These are phyloP conservation scores for Astyanax mexicanus DNA, from an alignment of 2,797 vertebrate species.

Conservation along the genomic window DNA sequence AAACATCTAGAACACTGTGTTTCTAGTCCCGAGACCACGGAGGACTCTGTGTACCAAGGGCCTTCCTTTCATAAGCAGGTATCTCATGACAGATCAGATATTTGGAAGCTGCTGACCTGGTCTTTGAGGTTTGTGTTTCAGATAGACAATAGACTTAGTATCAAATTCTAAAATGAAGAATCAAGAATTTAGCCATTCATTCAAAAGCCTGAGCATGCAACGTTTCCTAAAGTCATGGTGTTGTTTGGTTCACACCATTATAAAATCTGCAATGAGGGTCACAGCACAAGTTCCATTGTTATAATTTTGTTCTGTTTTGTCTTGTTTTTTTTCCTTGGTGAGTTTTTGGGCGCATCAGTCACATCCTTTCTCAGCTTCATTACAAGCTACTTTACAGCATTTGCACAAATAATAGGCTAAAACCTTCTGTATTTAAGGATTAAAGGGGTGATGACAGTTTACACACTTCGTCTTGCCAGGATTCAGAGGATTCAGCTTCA, in stretches of 20 bases:
- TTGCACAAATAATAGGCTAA: background rate
- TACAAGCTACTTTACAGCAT: background rate
- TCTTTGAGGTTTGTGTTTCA: background rate
- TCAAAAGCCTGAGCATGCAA: background rate
- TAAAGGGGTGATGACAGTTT: background rate
- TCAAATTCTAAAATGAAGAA: background rate
- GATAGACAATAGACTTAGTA: background rate
- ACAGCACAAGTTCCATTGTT: background rate
- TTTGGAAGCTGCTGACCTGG: background rate
- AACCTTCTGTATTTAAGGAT: background rate
- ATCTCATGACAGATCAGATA: background rate
- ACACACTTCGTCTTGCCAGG: background rate
- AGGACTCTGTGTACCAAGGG: background rate
- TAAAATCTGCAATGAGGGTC: background rate
- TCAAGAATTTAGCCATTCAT: background rate
- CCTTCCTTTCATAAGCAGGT: background rate
- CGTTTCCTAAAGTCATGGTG: background rate
- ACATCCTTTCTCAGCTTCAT: background rate
- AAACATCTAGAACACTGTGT: background rate
- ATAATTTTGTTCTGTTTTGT: conserved; percentile 11
- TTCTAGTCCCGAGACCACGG: background rate
- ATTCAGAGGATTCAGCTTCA: background rate
- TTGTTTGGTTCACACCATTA: background rate
- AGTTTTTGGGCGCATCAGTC: background rate
- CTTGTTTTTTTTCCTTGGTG: no score